Base-by-base conservation (phyloP, 2,888 invertebrate species). In the Rhaphigaster nebulosa region DNA sequence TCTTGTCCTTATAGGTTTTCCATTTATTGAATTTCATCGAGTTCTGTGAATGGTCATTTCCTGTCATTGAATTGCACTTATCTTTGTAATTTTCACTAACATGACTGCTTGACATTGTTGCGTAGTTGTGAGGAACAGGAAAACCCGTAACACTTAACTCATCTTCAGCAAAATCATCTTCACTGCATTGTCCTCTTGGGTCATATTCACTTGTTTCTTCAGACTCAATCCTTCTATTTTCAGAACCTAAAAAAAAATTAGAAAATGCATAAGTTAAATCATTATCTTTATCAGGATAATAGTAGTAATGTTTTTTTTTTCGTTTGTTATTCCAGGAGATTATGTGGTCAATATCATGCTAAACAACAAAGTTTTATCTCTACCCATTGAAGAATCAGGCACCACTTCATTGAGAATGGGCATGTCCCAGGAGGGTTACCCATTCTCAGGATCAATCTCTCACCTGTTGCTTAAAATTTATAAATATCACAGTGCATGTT, bases 121-220 rank as follows among this genome's bases (percentile, higher is more conserved):
- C 70, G 13, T 84, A 84, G 84, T 84, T 84, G 13, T 76, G 89
- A 50, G 41, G 18, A 34, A 70, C 45, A 29, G 89, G 88, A 54
- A 94, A 76, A 91, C 94, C 94, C 90, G 94, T 94, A 20, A 94
- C 93, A 91, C 94, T 94, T 26, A 97, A 94, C 93, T 97, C 97
- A 93, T 97, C 97, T 94, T 97, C 97, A 88, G 97, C 97, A 93
- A 97, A 97, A 93, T 97, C 97, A 93, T 97, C 97, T 93, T 97
- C 97, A 93, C 97, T 97, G 93, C 96, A 96, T 65, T 89, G 89
- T 29, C 70, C 70, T 89, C 89, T 65, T 29, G 60, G 89, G 4
- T 76, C 76, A 76, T 45, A 76, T 41, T 89, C 89, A 96, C 95
- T 23, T 92, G 96, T 95, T 90, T 95, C 95, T 93, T 96, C 96